phyloP scores from a whole-genome alignment of 1,140 invertebrate genomes.

The Ceratoteleas bidentatus region DNA sequence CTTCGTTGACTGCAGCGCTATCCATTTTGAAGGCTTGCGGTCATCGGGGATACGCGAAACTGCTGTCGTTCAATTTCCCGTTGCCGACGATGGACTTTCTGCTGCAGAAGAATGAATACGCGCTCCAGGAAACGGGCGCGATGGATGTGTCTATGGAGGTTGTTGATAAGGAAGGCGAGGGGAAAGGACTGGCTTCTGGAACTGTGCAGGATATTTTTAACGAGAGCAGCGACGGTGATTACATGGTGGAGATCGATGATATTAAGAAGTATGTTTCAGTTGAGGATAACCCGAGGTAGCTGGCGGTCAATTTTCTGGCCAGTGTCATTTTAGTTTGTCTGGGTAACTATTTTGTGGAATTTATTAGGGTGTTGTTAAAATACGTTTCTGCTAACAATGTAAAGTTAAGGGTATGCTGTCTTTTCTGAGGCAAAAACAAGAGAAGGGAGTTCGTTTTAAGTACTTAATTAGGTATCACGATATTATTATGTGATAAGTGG shows the following conservation, averaged over 20 bases:
- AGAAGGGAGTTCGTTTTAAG: too few relatives aligned
- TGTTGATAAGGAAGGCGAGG: conserved; percentile 18
- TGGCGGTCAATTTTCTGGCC: too few relatives aligned
- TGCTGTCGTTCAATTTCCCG: conserved; percentile 72
- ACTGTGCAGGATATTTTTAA: conserved; percentile 79
- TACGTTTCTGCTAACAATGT: too few relatives aligned
- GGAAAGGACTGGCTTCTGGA: conserved; percentile 68
- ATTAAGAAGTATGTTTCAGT: conserved; percentile 43
- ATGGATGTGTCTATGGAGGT: background rate
- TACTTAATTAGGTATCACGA: too few relatives aligned
- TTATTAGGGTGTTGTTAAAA: too few relatives aligned
- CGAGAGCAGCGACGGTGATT: conserved; percentile 74
- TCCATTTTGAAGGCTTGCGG: conserved; percentile 71
- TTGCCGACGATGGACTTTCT: conserved; percentile 63
- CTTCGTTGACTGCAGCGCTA: conserved; percentile 60
- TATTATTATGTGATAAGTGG: too few relatives aligned
- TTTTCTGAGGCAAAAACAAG: too few relatives aligned
- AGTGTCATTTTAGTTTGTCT: too few relatives aligned
- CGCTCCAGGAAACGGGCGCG: background rate
- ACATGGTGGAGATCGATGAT: conserved; percentile 63
- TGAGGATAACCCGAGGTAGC: conserved; percentile 34
- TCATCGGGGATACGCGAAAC: conserved; percentile 70
- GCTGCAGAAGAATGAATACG: conserved; percentile 22
- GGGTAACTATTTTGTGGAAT: too few relatives aligned
- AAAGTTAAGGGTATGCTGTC: too few relatives aligned